These are phyloP conservation scores for Drosophila nigromelanica DNA, from an alignment of 1,140 invertebrate species.

Conservation along the genomic window DNA sequence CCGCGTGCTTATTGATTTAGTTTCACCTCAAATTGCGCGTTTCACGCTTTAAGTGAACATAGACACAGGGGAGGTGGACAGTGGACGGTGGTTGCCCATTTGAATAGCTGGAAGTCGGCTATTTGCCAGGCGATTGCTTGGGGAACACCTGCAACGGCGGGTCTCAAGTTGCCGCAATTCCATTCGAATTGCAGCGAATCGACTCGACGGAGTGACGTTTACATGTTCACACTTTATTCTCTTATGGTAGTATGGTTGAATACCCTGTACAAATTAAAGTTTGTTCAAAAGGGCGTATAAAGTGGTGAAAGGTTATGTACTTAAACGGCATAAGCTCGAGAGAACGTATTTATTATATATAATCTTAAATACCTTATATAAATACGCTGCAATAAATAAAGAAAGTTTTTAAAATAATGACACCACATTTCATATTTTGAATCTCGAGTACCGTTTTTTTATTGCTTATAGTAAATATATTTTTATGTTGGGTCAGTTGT, in stretches of 20 bases:
- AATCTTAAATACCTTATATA: too few species aligned
- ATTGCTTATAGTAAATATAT: too few species aligned
- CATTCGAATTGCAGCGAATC: constrained; percentile 28
- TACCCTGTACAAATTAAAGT: constrained; percentile 13
- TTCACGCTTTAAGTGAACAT: constrained; percentile 45
- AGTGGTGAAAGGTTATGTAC: too few species aligned
- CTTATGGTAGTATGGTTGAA: not conserved
- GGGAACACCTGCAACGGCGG: constrained; percentile 64
- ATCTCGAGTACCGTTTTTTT: too few species aligned
- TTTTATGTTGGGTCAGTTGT: too few species aligned
- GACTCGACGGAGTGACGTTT: constrained; percentile 54
- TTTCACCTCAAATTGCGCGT: constrained; percentile 57
- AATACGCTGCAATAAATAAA: too few species aligned
- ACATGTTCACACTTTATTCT: constrained; percentile 66
- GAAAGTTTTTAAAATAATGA: too few species aligned
- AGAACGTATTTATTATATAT: too few species aligned
- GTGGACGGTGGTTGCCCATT: not conserved
- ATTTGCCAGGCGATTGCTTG: constrained; percentile 19
- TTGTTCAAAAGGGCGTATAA: too few species aligned
- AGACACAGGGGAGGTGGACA: not conserved
- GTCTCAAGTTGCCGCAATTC: constrained; percentile 29
- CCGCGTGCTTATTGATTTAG: constrained; percentile 74
- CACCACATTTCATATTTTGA: too few species aligned
- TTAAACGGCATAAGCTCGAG: not conserved
- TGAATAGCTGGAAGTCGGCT: constrained; percentile 3